Base-by-base conservation (phyloP, 2,888 invertebrate species). In the Dicyrtoma fusca region DNA sequence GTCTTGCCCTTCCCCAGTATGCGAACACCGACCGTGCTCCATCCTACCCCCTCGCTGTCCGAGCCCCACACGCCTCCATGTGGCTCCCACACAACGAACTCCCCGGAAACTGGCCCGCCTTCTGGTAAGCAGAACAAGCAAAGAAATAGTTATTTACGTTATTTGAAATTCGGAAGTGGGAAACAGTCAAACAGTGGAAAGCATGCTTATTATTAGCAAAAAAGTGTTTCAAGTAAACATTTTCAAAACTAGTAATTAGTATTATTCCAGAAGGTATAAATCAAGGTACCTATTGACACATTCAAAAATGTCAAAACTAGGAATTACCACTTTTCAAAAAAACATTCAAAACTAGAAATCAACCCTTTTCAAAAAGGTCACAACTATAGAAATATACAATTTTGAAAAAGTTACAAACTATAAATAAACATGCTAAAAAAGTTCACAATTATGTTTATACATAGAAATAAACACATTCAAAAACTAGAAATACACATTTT, bases 81-180 rank as follows among this genome's bases (percentile, higher is more conserved):
- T 79, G 79, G 79, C 64, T 79, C 14, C 71, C 65, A 11, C 66
- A 45, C 8, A 76, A 79, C 34, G 65, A 74, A 25, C 68, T 79
- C 4, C 77, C 79, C 10, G 79, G 79, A 72, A 74, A 73, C 49
- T 79, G 79, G 79, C 74, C 79, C 19, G 49, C 44, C 0, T 79
- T 79, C 55, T 79, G 77, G 77, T 69, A 74, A 61, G 51, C 44
- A 34, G 8, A 34, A 34, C 3, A 34, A 34, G n/a, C n/a, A 26
- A 25, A 26, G 11, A 10, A 14, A 51, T 21, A 8, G 13, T 44
- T 42, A 23, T 4, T 11, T 11, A 13, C 6, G 17, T 49, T 13
- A 47, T 47, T 61, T 25, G 10, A 21, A 25, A 21, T 63, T 63
- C n/a, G n/a, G n/a, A n/a, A 51, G n/a, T 51, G 6, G 6, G 6